Conservation (phyloP, 2,888 invertebrate species). For the Papilio gigon region DNA sequence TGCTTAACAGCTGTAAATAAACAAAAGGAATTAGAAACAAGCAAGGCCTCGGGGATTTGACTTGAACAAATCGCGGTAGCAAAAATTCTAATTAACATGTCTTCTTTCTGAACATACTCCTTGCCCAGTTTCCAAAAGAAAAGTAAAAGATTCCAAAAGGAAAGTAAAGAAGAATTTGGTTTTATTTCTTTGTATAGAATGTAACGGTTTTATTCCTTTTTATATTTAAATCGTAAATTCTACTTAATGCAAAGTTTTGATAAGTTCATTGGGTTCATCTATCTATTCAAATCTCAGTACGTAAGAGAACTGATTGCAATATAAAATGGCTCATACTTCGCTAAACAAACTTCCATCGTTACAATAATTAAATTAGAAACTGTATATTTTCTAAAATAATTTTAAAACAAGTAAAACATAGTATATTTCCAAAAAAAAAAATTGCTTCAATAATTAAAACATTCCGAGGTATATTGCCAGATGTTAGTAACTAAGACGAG, state of each 20-base stretch:
- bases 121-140: background rate
- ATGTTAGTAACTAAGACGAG: constrained; percentile 16
- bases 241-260: no score
- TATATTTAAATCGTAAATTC: no score
- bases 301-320: no score
- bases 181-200: no score
- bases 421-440: constrained; percentile 5
- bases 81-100: background rate
- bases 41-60: background rate
- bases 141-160: background rate
- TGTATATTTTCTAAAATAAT: background rate
- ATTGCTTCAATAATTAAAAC: background rate
- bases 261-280: no score
- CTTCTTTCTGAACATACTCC: constrained; percentile 1
- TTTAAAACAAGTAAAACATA: constrained; percentile 4
- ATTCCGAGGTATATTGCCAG: constrained; percentile 17
- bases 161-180: no score
- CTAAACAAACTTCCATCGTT: no score
- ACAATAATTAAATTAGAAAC: background rate
- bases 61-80: constrained; percentile 8
- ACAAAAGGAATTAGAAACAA: background rate
- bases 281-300: no score
- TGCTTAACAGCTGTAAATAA: background rate
- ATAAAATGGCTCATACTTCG: no score
- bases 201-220: no score